Evolutionary conservation across 2,888 invertebrate genomes (phyloP), one percentile per base, ranked within the genome.

Genomic region (Esperia sulphurella): DNA sequence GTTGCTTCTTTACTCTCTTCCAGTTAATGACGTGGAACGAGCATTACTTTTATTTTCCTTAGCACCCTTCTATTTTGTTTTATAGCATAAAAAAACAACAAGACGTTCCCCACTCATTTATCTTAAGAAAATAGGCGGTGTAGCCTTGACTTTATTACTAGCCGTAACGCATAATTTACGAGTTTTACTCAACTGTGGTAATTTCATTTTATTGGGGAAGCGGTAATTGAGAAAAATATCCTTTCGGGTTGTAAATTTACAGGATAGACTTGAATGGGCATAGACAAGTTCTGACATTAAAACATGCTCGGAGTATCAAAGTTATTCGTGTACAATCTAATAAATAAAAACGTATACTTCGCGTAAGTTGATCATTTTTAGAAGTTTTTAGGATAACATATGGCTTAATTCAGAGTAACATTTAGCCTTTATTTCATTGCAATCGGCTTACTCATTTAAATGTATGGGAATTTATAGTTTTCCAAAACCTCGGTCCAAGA

Each of bases 81-180:
- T 43, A 37, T 43, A 45, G 43, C 45, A 50, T 41, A 54, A 62
- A 62, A 52, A 54, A 52, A 51, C 49, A 52, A 51, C 49, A 48
- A 54, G 49, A 58, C 48, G 52, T 63, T 61, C 51, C 54, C 63
- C 62, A 46, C 57, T 63, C 70, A 71, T 72, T 72, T 71, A 57
- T 74, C 62, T 69, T 58, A 56, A 63, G 59, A 60, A 71, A 76
- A 68, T 66, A 68, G 56, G 57, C 68, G 67, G 57, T 55, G 55
- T 54, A 55, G 61, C 54, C 55, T 52, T 51, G 53, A 61, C 53
- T 67, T 68, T 65, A 68, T 68, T 59, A 59, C 61, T 58, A 33
- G 47, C 42, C 49, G 52, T 63, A 58, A 63, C 54, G 48, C 49
- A 65, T 65, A 62, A 75, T 68, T 72, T 72, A 75, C 55, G 59